phyloP scores from a whole-genome alignment of 2,113 vertebrate genomes.

The Chionodraco myersi region DNA sequence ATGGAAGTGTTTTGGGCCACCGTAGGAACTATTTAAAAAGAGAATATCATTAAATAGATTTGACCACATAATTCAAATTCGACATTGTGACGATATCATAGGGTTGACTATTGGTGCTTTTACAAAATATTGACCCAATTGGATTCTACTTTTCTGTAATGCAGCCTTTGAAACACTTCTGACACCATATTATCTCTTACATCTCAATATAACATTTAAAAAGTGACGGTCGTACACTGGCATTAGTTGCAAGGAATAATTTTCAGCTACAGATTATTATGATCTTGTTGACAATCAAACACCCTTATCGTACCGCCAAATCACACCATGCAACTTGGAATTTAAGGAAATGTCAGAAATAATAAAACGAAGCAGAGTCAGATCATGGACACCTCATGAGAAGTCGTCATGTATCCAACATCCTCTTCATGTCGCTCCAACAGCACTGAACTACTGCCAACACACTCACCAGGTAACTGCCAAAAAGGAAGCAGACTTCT shows the following conservation, averaged over 20 bases:
- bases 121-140: too few relatives aligned
- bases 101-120: too few relatives aligned
- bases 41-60: too few relatives aligned
- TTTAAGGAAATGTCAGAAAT: not conserved
- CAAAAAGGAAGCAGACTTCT: conserved; percentile 58
- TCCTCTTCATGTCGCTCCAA: conserved; percentile 37
- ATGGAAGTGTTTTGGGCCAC: too few relatives aligned
- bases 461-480: conserved; percentile 74
- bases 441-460: conserved; percentile 79
- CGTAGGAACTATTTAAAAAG: too few relatives aligned
- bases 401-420: not conserved
- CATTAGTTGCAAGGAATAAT: conserved; percentile 5
- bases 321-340: not conserved
- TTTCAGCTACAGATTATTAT: conserved; percentile 25
- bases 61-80: too few relatives aligned
- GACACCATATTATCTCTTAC: too few relatives aligned
- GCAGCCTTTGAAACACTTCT: too few relatives aligned
- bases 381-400: not conserved
- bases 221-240: not conserved
- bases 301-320: conserved; percentile 14
- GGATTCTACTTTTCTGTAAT: too few relatives aligned
- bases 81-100: too few relatives aligned
- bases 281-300: conserved; percentile 64
- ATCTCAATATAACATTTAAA: too few relatives aligned
- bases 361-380: not conserved